These are phyloP conservation scores for Charaxes varanes DNA, from an alignment of 1,140 invertebrate genomes.

Conservation along the genomic window DNA sequence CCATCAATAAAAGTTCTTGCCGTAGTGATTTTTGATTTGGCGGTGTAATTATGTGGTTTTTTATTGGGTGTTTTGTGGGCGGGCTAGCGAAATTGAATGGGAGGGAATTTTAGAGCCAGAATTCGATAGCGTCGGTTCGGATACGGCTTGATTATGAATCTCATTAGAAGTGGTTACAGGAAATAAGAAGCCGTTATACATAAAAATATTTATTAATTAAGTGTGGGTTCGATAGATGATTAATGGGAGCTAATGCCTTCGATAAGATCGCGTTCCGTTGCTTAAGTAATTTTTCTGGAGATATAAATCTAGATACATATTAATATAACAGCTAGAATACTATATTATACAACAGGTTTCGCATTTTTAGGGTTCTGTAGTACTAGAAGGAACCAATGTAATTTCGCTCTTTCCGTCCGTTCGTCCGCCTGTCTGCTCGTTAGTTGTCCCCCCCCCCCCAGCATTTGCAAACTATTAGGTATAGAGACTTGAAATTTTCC, in stretches of 20 bases:
- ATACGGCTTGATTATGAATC: conserved; percentile 29
- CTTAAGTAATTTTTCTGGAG: background rate
- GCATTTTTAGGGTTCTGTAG: too few species aligned
- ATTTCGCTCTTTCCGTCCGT: too few species aligned
- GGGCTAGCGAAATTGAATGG: conserved; percentile 56
- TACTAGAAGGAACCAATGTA: too few species aligned
- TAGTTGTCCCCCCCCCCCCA: too few species aligned
- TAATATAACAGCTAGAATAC: too few species aligned
- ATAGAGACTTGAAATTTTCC: too few species aligned
- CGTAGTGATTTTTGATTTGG: conserved; percentile 35
- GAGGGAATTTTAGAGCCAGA: conserved; percentile 32
- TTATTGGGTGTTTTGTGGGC: conserved; percentile 40
- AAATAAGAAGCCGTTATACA: conserved; percentile 15
- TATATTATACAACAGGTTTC: too few species aligned
- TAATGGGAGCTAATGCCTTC: conserved; percentile 5
- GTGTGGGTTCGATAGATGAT: conserved; percentile 9
- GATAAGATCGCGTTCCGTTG: conserved; percentile 1
- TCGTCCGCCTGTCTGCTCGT: too few species aligned
- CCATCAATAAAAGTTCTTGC: conserved; percentile 20
- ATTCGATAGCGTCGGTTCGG: conserved; percentile 25
- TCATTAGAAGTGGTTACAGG: conserved; percentile 18
- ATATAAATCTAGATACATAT: too few species aligned
- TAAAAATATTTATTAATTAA: conserved; percentile 15
- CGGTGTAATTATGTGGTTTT: conserved; percentile 42
- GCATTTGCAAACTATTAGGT: too few species aligned